phyloP scores from a whole-genome alignment of 1,140 invertebrate genomes.

The Lutraria rhynchaena region DNA sequence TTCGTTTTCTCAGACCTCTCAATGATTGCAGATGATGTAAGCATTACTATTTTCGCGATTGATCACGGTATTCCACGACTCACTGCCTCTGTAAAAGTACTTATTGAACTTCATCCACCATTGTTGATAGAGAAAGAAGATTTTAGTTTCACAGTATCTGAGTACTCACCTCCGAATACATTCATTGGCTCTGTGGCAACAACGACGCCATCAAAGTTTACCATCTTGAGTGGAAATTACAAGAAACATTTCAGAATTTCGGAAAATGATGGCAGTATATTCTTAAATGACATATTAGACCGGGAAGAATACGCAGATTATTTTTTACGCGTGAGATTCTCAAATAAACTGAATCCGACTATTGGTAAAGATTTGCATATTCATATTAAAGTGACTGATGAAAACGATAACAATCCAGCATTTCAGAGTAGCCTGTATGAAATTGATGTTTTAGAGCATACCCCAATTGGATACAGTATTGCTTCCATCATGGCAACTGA shows the following conservation, averaged over 20 bases:
- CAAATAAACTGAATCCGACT: neutral
- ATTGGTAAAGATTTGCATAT: slow-evolving; percentile 39
- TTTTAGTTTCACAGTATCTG: slow-evolving; percentile 49
- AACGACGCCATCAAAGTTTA: neutral
- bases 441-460: slow-evolving; percentile 38
- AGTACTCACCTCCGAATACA: slow-evolving; percentile 42
- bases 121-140: slow-evolving; percentile 7
- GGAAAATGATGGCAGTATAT: slow-evolving; percentile 37
- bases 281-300: slow-evolving; percentile 25
- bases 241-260: slow-evolving; percentile 37
- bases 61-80: slow-evolving; percentile 44
- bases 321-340: slow-evolving; percentile 4
- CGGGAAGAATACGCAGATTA: slow-evolving; percentile 38
- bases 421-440: slow-evolving; percentile 12
- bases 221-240: slow-evolving; percentile 47
- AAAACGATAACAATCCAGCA: slow-evolving; percentile 55
- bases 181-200: slow-evolving; percentile 14
- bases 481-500: slow-evolving; percentile 25
- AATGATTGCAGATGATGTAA: neutral
- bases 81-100: neutral
- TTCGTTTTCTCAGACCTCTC: slow-evolving; percentile 44
- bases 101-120: slow-evolving; percentile 40
- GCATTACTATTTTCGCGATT: neutral
- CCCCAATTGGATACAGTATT: slow-evolving; percentile 41
- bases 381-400: slow-evolving; percentile 33